These are phyloP conservation scores for Digitonthophagus gazella DNA, from an alignment of 2,888 invertebrate genomes.

Conservation along the genomic window DNA sequence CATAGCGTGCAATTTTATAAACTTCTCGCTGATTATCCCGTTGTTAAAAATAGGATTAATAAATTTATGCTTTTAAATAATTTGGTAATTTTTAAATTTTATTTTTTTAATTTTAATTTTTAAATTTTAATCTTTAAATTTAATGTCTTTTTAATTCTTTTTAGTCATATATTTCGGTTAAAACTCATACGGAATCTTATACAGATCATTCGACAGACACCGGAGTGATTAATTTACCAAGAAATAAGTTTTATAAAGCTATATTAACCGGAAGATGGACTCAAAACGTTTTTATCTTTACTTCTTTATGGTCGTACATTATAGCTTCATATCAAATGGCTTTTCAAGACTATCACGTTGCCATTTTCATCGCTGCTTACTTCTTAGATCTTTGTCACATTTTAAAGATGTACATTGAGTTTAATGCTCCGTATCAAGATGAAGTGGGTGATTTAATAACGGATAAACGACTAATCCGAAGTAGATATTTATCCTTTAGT, in stretches of 20 bases:
- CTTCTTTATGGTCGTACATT: slow-evolving; percentile 28
- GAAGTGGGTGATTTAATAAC: slow-evolving; percentile 19
- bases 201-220: not conserved
- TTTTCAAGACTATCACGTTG: slow-evolving; percentile 24
- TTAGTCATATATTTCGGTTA: not conserved
- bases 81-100: slow-evolving; percentile 24
- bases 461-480: slow-evolving; percentile 19
- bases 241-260: not conserved
- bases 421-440: slow-evolving; percentile 28
- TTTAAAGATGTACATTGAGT: slow-evolving; percentile 27
- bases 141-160: not conserved
- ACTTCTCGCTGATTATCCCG: slow-evolving; percentile 30
- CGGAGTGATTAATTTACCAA: not conserved
- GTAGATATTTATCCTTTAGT: slow-evolving; percentile 23
- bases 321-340: slow-evolving; percentile 29
- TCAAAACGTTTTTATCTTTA: slow-evolving; percentile 23
- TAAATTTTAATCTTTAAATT: not conserved
- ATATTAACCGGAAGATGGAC: slow-evolving; percentile 10
- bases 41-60: slow-evolving; percentile 23
- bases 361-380: slow-evolving; percentile 25
- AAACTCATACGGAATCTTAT: not conserved
- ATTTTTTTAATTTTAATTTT: not conserved
- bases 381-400: slow-evolving; percentile 31
- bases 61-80: slow-evolving; percentile 28
- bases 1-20: slow-evolving; percentile 18